phyloP scores from a whole-genome alignment of 1,140 invertebrate genomes.

The Drosophila orosa region DNA sequence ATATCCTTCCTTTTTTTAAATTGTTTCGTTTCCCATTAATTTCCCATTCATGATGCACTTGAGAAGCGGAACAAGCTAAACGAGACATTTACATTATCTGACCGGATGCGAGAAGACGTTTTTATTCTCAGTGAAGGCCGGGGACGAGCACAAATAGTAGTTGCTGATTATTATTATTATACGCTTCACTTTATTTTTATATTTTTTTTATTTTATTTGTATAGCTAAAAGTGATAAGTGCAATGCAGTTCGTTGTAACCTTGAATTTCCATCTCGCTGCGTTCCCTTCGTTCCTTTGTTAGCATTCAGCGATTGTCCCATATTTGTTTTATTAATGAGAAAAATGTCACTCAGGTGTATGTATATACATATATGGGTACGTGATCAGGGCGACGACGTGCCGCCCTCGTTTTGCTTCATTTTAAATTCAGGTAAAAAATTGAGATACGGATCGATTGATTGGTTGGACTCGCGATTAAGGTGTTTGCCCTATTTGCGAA shows the following conservation, averaged over 20 bases:
- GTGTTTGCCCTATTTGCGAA: background rate
- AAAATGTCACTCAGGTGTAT: constrained; percentile 10
- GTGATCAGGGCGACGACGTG: constrained; percentile 11
- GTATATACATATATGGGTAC: constrained; percentile 1
- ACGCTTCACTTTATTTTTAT: background rate
- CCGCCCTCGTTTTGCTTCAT: constrained; percentile 2
- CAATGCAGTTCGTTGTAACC: constrained; percentile 3
- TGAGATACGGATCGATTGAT: constrained; percentile 16
- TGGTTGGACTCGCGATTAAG: background rate
- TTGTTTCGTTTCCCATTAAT: background rate
- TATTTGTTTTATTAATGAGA: constrained; percentile 50
- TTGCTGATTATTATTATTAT: constrained; percentile 3
- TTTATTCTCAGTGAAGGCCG: constrained; percentile 5
- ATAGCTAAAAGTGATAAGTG: constrained; percentile 11
- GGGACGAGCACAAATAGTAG: constrained; percentile 2
- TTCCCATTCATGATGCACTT: background rate
- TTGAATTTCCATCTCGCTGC: constrained; percentile 28
- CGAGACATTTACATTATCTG: background rate
- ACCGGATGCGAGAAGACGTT: constrained; percentile 6
- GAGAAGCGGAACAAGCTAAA: constrained; percentile 1
- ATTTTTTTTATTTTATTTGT: background rate
- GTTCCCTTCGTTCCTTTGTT: constrained; percentile 4
- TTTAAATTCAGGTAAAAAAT: constrained; percentile 14
- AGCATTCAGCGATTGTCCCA: constrained; percentile 9
- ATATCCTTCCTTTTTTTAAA: background rate